Conservation (phyloP, 1,140 invertebrate genomes). For the Oryzaephilus surinamensis region DNA sequence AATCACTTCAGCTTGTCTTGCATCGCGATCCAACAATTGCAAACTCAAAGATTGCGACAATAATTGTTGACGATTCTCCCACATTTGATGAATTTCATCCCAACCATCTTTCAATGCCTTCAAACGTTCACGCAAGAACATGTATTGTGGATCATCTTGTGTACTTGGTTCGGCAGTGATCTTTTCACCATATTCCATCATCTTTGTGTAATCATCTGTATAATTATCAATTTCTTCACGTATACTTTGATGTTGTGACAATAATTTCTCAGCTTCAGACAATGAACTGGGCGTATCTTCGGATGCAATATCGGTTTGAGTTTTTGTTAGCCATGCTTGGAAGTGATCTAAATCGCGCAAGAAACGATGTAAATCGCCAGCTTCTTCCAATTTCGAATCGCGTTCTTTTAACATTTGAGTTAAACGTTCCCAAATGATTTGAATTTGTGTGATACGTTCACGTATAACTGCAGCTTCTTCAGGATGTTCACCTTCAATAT, state of each 20-base stretch:
- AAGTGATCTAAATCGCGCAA: slow-evolving; percentile 98
- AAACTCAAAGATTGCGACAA: slow-evolving; percentile 89
- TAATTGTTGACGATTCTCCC: slow-evolving; percentile 94
- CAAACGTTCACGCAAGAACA: slow-evolving; percentile 93
- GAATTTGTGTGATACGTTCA: slow-evolving; percentile 83
- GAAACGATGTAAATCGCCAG: slow-evolving; percentile 96
- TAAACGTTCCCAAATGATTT: slow-evolving; percentile 87
- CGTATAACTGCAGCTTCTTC: slow-evolving; percentile 90
- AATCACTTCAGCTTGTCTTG: slow-evolving; percentile 93
- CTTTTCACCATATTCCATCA: slow-evolving; percentile 98
- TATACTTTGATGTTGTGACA: slow-evolving; percentile 95
- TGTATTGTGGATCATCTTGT: slow-evolving; percentile 94
- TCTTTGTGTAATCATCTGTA: slow-evolving; percentile 93
- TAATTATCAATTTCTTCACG: slow-evolving; percentile 99
- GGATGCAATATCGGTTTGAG: slow-evolving; percentile 93
- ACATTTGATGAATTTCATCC: slow-evolving; percentile 99
- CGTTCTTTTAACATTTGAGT: slow-evolving; percentile 96
- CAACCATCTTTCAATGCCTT: slow-evolving; percentile 97
- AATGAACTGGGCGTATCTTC: slow-evolving; percentile 96
- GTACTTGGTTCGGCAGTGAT: slow-evolving; percentile 67
- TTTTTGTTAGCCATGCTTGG: slow-evolving; percentile 92
- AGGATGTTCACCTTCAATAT: slow-evolving; percentile 87
- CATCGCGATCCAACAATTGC: slow-evolving; percentile 94
- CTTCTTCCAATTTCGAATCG: slow-evolving; percentile 96
- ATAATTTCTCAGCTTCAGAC: slow-evolving; percentile 90